Conservation (phyloP, 2,888 invertebrate species). For the Hydraecia micacea region DNA sequence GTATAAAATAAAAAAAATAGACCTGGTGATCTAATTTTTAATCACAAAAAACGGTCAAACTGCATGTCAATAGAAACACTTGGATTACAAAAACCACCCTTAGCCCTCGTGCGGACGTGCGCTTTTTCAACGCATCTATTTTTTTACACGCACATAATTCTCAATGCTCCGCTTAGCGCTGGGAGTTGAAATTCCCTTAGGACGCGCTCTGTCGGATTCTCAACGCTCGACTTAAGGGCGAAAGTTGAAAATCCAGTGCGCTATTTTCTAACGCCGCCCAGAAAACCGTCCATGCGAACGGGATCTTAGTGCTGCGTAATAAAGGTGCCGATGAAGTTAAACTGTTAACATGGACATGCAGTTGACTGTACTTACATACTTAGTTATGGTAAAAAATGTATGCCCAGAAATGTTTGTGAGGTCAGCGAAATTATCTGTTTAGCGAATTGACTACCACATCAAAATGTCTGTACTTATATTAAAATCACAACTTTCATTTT, state of each 20-base stretch:
- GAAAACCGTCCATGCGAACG: neutral
- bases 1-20: no score
- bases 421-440: neutral
- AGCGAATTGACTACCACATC: neutral
- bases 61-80: neutral
- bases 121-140: neutral
- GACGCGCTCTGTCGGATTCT: neutral
- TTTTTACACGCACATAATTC: neutral
- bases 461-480: neutral
- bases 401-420: neutral
- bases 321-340: neutral
- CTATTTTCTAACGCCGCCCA: no score
- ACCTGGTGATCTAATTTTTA: neutral
- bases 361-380: neutral
- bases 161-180: neutral
- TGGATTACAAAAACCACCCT: neutral
- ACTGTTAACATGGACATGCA: neutral
- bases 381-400: neutral
- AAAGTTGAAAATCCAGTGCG: neutral
- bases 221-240: neutral
- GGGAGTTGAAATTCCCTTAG: neutral
- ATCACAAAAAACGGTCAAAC: neutral
- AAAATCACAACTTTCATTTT: neutral
- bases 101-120: neutral
- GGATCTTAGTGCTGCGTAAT: neutral